Conservation (phyloP, 2,888 invertebrate species). For the Clitarchus hookeri region DNA sequence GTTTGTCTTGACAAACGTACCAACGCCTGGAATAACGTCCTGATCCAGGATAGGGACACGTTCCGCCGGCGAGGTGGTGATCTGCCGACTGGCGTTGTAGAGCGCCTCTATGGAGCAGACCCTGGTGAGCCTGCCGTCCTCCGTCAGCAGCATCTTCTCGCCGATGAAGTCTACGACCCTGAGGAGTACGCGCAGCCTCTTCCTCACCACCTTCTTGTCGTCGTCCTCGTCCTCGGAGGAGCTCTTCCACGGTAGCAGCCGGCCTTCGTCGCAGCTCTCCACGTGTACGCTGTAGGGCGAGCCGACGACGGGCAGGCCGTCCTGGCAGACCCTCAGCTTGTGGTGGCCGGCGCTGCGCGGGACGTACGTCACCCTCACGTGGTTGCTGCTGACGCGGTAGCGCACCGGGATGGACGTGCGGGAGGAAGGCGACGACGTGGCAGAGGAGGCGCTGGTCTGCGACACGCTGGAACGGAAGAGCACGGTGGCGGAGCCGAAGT, state of each 20-base stretch:
- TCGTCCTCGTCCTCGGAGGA: constrained; percentile 36
- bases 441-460: neutral
- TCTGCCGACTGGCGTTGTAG: neutral
- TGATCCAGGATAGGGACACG: neutral
- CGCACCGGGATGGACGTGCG: constrained; percentile 33
- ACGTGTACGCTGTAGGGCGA: constrained; percentile 63
- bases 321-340: constrained; percentile 61
- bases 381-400: constrained; percentile 18
- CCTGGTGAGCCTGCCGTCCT: constrained; percentile 59
- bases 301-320: constrained; percentile 62
- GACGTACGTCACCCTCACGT: constrained; percentile 55
- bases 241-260: neutral
- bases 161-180: constrained; percentile 62
- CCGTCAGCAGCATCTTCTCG: constrained; percentile 61
- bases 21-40: neutral
- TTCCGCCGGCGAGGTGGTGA: neutral
- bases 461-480: neutral
- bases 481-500: constrained; percentile 54
- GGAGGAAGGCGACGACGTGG: neutral
- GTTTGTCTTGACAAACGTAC: neutral
- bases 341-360: constrained; percentile 61
- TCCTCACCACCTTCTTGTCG: constrained; percentile 38
- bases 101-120: neutral
- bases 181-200: constrained; percentile 55
- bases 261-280: constrained; percentile 39